These are phyloP conservation scores for Poecilia picta DNA, from an alignment of 2,797 vertebrate species.

Conservation along the genomic window DNA sequence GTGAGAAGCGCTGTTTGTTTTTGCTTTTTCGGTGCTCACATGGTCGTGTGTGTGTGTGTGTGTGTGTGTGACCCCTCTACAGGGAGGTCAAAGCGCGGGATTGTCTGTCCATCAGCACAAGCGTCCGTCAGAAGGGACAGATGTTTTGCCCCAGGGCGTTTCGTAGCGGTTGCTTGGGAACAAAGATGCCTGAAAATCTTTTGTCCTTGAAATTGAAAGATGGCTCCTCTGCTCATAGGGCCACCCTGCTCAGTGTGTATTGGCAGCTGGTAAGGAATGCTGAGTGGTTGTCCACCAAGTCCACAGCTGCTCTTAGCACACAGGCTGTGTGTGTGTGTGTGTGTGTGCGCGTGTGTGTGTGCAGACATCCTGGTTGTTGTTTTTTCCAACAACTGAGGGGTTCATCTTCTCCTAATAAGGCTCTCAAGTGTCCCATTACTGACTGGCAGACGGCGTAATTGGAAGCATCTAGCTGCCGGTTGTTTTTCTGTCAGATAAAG, in stretches of 20 bases:
- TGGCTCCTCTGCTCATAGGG: slow-evolving; percentile 1
- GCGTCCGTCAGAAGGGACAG: slow-evolving; percentile 7
- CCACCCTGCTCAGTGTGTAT: slow-evolving; percentile 30
- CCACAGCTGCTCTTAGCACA: not conserved
- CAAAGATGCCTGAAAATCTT: slow-evolving; percentile 30
- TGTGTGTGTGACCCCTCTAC: not conserved
- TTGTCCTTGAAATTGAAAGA: slow-evolving; percentile 19
- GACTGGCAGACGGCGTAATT: slow-evolving; percentile 55
- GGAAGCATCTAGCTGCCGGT: slow-evolving; percentile 52
- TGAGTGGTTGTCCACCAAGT: slow-evolving; percentile 24
- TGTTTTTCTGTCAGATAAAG: slow-evolving; percentile 40
- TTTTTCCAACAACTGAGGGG: slow-evolving; percentile 5
- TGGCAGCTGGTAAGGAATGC: slow-evolving; percentile 34
- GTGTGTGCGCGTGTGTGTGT: slow-evolving; percentile 22
- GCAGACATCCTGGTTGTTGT: slow-evolving; percentile 22
- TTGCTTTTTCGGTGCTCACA: not conserved
- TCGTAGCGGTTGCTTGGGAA: slow-evolving; percentile 20
- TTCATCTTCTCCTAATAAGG: slow-evolving; percentile 37
- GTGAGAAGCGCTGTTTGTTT: slow-evolving; percentile 3
- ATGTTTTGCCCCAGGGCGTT: slow-evolving; percentile 38
- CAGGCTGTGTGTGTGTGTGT: slow-evolving; percentile 24
- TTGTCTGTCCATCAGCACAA: not conserved
- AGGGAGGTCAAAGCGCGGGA: slow-evolving; percentile 6
- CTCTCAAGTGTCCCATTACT: slow-evolving; percentile 65
- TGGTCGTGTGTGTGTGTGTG: not conserved